A percentile compares a stretch with the other conserved stretches of the same genome.
phyloP scores from a whole-genome alignment of 2,797 vertebrate species.

The Sylvilagus floridanus region DNA sequence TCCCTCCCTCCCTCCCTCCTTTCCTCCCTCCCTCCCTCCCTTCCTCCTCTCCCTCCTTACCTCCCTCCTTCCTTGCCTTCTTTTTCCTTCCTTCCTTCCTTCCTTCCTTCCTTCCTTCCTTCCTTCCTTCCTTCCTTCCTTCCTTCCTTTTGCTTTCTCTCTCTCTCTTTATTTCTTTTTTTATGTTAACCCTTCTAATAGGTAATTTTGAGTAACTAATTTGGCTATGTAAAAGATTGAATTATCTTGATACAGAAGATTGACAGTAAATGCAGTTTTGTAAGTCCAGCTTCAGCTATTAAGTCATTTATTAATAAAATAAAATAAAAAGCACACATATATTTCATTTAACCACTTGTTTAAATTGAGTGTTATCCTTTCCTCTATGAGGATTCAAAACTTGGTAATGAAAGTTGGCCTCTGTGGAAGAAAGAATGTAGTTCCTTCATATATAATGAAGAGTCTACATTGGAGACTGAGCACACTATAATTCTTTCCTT shows the following conservation, averaged over 20 bases:
- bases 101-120: too few relatives aligned
- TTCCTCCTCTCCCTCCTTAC: not conserved
- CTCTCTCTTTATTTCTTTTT: not conserved
- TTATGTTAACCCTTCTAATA: not conserved
- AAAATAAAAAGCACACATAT: constrained; percentile 27
- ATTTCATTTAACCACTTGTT: constrained; percentile 55
- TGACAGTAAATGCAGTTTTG: constrained; percentile 45
- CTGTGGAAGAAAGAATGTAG: constrained; percentile 53
- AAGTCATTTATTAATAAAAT: constrained; percentile 55
- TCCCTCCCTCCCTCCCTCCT: too few relatives aligned
- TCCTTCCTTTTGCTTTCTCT: not conserved
- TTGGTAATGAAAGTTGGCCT: constrained; percentile 67
- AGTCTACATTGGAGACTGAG: constrained; percentile 49
- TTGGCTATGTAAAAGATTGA: not conserved
- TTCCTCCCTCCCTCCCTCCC: not conserved
- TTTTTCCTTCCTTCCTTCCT: not conserved
- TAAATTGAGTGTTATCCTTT: constrained; percentile 58
- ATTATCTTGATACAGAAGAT: constrained; percentile 35
- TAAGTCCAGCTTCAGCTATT: constrained; percentile 31
- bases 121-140: too few relatives aligned
- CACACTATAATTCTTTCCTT: constrained; percentile 66
- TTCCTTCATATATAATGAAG: constrained; percentile 67
- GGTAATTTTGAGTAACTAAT: constrained; percentile 42
- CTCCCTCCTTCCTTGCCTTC: too few relatives aligned
- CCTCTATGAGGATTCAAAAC: constrained; percentile 38